phyloP scores from a whole-genome alignment of 2,888 invertebrate species.

The Agrotis clavis region DNA sequence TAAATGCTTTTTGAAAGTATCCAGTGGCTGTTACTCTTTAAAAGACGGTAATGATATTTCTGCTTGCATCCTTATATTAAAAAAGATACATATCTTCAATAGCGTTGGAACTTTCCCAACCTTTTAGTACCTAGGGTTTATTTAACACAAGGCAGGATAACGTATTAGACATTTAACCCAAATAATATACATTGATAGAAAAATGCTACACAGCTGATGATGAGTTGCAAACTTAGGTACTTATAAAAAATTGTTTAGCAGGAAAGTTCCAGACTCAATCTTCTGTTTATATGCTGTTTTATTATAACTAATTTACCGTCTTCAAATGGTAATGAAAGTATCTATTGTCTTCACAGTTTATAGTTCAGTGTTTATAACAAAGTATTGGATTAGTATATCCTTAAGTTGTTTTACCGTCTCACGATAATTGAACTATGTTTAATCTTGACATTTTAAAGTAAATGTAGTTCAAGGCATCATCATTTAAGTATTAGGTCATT shows the following conservation, averaged over 20 bases:
- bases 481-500: constrained; percentile 40
- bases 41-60: not conserved
- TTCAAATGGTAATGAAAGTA: not conserved
- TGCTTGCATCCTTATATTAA: not conserved
- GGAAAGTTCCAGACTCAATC: not conserved
- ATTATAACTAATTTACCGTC: too few relatives aligned
- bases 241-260: not conserved
- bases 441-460: constrained; percentile 49
- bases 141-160: not conserved
- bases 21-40: not conserved
- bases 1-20: constrained; percentile 6
- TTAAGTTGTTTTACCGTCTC: constrained; percentile 25
- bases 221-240: not conserved
- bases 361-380: constrained; percentile 3
- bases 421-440: constrained; percentile 50
- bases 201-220: not conserved
- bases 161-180: not conserved
- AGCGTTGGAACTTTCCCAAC: not conserved
- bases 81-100: not conserved
- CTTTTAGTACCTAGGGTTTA: not conserved
- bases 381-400: constrained; percentile 18
- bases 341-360: constrained; percentile 14
- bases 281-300: not conserved
- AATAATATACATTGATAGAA: not conserved
- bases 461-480: constrained; percentile 44